A percentile compares a stretch with the other conserved stretches of the same genome.
These are phyloP conservation scores for Sarotherodon lohbergeri DNA, from an alignment of 2,113 vertebrate genomes.

Conservation along the genomic window DNA sequence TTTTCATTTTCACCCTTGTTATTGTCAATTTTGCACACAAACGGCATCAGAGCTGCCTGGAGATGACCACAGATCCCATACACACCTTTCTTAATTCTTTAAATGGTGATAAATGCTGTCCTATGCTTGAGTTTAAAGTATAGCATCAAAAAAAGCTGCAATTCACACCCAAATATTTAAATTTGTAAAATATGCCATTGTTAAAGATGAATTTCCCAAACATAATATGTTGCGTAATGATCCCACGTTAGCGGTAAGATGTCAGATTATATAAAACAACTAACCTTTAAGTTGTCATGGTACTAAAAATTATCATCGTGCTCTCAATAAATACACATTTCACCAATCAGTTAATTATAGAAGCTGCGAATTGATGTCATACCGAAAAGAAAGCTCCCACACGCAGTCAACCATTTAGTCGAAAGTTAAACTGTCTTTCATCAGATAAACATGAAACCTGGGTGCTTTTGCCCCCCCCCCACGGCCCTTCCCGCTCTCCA, in stretches of 20 bases:
- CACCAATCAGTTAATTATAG: neutral
- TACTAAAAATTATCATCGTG: neutral
- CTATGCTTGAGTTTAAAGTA: neutral
- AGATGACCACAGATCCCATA: neutral
- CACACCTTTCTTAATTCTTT: neutral
- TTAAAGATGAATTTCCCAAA: neutral
- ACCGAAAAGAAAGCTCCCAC: neutral
- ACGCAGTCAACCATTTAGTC: neutral
- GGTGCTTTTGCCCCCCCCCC: neutral
- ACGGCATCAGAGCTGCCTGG: neutral
- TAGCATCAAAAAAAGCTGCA: neutral
- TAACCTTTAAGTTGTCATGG: neutral
- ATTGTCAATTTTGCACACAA: neutral
- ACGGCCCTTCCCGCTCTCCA: neutral
- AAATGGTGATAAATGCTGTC: neutral
- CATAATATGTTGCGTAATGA: neutral
- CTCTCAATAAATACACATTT: neutral
- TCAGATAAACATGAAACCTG: neutral
- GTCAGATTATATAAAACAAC: neutral
- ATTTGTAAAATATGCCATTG: neutral
- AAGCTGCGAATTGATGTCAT: neutral
- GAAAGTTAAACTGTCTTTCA: neutral
- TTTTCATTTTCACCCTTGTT: neutral
- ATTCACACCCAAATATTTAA: neutral
- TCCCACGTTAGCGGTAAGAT: neutral